These are phyloP conservation scores for Calcarius lapponicus DNA, from an alignment of 2,797 vertebrate genomes.

Conservation along the genomic window DNA sequence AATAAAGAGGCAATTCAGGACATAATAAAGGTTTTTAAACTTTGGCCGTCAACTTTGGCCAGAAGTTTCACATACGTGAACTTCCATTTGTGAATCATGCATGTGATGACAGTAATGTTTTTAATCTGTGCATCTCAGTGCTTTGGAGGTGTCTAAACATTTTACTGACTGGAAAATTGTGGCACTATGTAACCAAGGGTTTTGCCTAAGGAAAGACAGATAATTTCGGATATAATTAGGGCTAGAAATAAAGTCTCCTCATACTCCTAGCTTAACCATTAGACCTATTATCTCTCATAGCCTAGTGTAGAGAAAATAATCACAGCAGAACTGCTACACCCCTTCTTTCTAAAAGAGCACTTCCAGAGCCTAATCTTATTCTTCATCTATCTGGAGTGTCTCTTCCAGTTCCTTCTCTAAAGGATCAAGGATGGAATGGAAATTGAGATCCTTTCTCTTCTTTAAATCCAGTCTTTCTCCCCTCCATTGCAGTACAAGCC, in stretches of 20 bases:
- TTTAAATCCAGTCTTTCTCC: neutral
- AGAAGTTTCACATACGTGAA: neutral
- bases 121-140: neutral
- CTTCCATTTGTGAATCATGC: neutral
- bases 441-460: neutral
- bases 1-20: conserved; percentile 4
- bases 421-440: neutral
- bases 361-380: neutral
- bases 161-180: conserved; percentile 16
- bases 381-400: neutral
- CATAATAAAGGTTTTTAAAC: conserved; percentile 4
- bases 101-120: neutral
- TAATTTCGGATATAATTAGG: conserved; percentile 55
- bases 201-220: conserved; percentile 35
- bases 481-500: neutral
- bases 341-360: neutral
- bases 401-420: neutral
- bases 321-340: neutral
- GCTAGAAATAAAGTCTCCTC: conserved; percentile 44
- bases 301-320: neutral
- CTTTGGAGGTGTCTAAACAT: neutral
- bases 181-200: neutral
- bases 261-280: conserved; percentile 12
- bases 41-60: neutral
- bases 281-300: conserved; percentile 2